Evolutionary conservation across 2,113 vertebrate genomes (phyloP).

Genomic region (Rhodinocichla rosea): DNA sequence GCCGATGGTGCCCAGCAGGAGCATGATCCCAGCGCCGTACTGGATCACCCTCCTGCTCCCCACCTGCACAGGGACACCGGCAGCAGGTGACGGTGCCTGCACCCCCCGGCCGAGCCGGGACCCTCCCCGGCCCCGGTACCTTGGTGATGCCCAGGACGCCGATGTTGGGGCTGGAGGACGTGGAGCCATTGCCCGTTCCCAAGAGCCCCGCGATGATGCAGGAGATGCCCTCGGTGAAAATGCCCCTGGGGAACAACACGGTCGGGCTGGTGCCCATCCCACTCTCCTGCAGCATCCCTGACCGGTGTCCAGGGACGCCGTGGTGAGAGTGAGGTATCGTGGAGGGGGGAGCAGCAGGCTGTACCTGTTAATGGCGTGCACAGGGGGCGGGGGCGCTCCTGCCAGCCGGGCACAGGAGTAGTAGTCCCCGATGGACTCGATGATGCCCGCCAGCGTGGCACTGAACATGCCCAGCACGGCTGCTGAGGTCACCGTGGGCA

Average conservation of each 20-base stretch:
- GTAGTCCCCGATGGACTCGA: conserved; percentile 97
- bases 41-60: conserved; percentile 95
- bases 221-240: conserved; percentile 80
- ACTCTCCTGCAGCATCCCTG: background rate
- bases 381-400: conserved; percentile 86
- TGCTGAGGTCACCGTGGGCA: conserved; percentile 88
- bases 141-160: conserved; percentile 83
- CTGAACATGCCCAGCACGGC: conserved; percentile 97
- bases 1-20: conserved; percentile 87
- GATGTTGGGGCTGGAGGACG: conserved; percentile 84
- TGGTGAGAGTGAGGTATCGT: fast-evolving
- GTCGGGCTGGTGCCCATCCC: fast-evolving
- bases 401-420: conserved; percentile 93
- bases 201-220: conserved; percentile 81
- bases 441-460: conserved; percentile 88
- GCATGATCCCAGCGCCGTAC: conserved; percentile 92
- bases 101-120: fast-evolving
- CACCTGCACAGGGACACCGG: conserved; percentile 74
- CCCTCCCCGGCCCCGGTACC: conserved; percentile 19
- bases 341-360: background rate
- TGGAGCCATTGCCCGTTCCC: conserved; percentile 82
- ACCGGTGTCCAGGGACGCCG: fast-evolving
- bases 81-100: fast-evolving
- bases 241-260: conserved; percentile 61
- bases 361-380: conserved; percentile 96